These are phyloP conservation scores for Thereuonema tuberculata DNA, from an alignment of 1,140 invertebrate species.

Conservation along the genomic window DNA sequence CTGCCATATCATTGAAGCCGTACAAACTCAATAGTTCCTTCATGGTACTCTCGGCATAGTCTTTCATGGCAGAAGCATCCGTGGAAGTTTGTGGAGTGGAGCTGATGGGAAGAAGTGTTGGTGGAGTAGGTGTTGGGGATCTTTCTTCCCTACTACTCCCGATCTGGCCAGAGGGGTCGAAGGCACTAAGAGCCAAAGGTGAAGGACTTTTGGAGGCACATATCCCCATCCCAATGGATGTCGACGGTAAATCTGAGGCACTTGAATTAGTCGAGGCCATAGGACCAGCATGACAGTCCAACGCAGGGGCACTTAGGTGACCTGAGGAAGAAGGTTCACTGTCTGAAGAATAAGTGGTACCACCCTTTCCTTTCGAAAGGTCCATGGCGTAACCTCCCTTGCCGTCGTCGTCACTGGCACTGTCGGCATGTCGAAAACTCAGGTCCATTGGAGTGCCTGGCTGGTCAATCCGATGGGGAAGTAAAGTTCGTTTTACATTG, in stretches of 20 bases:
- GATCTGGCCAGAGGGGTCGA: too few species aligned
- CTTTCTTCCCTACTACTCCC: neutral
- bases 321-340: too few species aligned
- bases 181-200: too few species aligned
- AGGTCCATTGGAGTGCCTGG: conserved; percentile 9
- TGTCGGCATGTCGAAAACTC: conserved; percentile 12
- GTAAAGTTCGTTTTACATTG: conserved; percentile 3
- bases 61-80: conserved; percentile 40
- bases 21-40: conserved; percentile 56
- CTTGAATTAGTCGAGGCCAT: too few species aligned
- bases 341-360: too few species aligned
- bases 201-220: too few species aligned
- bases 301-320: too few species aligned
- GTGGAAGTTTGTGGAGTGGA: conserved; percentile 8
- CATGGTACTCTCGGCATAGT: conserved; percentile 59
- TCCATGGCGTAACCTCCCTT: conserved; percentile 10
- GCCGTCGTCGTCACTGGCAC: conserved; percentile 13
- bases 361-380: conserved; percentile 9
- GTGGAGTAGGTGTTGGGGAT: neutral
- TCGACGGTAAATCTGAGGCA: too few species aligned
- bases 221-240: too few species aligned
- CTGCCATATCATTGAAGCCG: conserved; percentile 40
- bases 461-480: neutral
- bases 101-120: neutral
- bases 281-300: too few species aligned